Evolutionary conservation across 2,113 vertebrate genomes (phyloP).

Genomic region (Parus major): DNA sequence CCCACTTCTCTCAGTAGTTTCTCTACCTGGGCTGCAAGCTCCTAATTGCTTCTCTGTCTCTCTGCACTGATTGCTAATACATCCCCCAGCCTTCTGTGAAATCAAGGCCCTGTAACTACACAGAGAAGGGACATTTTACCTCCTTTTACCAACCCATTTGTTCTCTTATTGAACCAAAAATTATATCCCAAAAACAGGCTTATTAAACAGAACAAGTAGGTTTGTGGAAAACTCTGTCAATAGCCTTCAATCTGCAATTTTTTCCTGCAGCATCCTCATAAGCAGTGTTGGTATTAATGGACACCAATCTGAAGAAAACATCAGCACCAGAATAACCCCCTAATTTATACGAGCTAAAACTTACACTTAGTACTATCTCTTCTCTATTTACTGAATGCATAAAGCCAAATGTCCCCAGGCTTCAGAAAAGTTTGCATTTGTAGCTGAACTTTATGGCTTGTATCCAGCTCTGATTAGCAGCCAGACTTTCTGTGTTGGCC

Average conservation of each 20-base stretch:
- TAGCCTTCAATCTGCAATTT: not conserved
- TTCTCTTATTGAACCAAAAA: not conserved
- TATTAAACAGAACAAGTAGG: not conserved
- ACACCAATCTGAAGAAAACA: not conserved
- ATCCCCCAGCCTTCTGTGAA: not conserved
- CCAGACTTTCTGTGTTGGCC: constrained; percentile 25
- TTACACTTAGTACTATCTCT: not conserved
- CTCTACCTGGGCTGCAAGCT: not conserved
- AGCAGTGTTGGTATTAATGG: not conserved
- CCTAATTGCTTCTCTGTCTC: not conserved
- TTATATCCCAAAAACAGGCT: not conserved
- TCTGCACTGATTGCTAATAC: not conserved
- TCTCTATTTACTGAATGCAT: not conserved
- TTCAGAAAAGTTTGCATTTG: constrained; percentile 27
- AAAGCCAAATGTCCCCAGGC: constrained; percentile 11
- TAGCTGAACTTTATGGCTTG: constrained; percentile 37
- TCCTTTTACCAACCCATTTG: not conserved
- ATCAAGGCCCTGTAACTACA: not conserved
- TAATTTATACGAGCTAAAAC: not conserved
- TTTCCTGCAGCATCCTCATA: not conserved
- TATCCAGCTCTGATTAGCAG: constrained; percentile 25
- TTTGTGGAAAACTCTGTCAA: not conserved
- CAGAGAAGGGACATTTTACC: not conserved
- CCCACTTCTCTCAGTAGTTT: not conserved
- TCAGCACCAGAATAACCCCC: not conserved